Evolutionary conservation across 2,888 invertebrate genomes (phyloP).

Genomic region (Plebejus anna): DNA sequence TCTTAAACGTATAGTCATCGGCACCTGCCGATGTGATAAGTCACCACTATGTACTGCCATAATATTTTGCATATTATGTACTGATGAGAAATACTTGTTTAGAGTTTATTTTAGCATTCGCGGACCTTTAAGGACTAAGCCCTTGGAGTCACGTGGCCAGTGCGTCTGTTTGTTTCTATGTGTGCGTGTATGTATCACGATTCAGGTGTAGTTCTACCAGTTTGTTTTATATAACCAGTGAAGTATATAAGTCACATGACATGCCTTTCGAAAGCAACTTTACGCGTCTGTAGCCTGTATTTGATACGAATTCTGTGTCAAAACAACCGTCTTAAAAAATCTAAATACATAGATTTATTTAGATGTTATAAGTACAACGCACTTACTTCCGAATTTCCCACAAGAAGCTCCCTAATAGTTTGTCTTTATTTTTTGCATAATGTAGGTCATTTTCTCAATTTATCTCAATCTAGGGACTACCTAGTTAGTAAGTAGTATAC

Average conservation of each 20-base stretch:
- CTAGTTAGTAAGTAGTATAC: neutral
- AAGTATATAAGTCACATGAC: slow-evolving; percentile 12
- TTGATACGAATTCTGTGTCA: neutral
- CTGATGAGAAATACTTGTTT: neutral
- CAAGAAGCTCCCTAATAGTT: neutral
- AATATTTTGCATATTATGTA: neutral
- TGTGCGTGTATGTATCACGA: neutral
- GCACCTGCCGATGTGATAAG: neutral
- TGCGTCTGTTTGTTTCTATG: neutral
- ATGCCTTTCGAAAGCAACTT: slow-evolving; percentile 6
- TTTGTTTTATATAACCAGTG: slow-evolving; percentile 11
- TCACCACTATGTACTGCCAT: neutral
- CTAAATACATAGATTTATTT: neutral
- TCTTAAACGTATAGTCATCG: neutral
- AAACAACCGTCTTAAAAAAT: neutral
- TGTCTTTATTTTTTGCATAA: neutral
- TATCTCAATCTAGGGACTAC: neutral
- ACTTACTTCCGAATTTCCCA: neutral
- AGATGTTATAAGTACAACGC: neutral
- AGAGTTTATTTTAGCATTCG: neutral
- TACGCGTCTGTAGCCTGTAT: neutral
- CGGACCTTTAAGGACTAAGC: neutral
- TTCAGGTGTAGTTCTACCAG: slow-evolving; percentile 1
- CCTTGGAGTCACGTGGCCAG: neutral
- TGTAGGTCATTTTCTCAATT: slow-evolving; percentile 8